Evolutionary conservation across 2,888 invertebrate genomes (phyloP).

Genomic region (Xanthorhoe designata): DNA sequence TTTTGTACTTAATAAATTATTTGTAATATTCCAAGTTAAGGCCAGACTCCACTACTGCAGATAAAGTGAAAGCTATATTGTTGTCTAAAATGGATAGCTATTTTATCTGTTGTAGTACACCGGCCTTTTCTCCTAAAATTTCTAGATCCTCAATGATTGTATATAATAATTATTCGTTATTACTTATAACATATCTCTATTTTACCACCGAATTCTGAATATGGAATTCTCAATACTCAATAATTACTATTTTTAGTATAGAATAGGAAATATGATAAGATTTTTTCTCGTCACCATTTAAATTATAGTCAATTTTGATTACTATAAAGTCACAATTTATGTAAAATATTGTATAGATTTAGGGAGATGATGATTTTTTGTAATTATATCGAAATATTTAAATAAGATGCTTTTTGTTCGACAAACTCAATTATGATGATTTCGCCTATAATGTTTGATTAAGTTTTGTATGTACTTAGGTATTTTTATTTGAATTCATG

Average conservation of each 20-base stretch:
- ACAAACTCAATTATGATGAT: conserved; percentile 30
- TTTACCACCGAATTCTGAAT: conserved; percentile 71
- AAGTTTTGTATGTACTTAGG: conserved; percentile 2
- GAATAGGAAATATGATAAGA: conserved; percentile 43
- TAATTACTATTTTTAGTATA: conserved; percentile 47
- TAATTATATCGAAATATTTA: conserved; percentile 26
- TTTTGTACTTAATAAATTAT: conserved; percentile 39
- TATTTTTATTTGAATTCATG: not conserved
- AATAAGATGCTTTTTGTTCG: conserved; percentile 37
- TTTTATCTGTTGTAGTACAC: conserved; percentile 12
- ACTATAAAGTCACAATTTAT: conserved; percentile 57
- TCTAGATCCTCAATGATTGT: conserved; percentile 34
- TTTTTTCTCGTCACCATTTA: conserved; percentile 71
- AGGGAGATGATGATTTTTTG: conserved; percentile 26
- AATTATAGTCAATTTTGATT: conserved; percentile 70
- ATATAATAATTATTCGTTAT: conserved; percentile 38
- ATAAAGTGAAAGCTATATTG: not conserved
- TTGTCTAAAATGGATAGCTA: not conserved
- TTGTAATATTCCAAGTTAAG: not conserved
- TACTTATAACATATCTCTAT: conserved; percentile 65
- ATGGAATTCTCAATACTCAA: conserved; percentile 69
- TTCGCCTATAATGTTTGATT: conserved; percentile 21
- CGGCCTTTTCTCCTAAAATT: conserved; percentile 6
- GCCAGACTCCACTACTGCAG: not conserved
- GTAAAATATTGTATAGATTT: conserved; percentile 43